Conservation (phyloP, 1,140 invertebrate species). For the Megalonaias nervosa region DNA sequence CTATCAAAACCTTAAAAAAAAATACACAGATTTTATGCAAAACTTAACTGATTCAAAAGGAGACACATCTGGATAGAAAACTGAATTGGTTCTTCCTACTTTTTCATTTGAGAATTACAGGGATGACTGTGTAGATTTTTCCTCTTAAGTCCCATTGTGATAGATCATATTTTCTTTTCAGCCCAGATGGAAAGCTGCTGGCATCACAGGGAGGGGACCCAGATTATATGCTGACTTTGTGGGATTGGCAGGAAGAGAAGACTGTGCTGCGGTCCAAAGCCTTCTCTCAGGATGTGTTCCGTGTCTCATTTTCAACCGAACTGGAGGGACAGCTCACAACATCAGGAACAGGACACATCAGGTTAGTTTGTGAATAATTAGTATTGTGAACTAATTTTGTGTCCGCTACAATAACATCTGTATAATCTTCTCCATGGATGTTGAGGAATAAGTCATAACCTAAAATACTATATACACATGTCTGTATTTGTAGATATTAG, state of each 20-base stretch:
- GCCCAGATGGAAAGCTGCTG: slow-evolving; percentile 83
- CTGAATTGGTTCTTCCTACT: no score
- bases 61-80: no score
- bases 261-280: slow-evolving; percentile 85
- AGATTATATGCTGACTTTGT: slow-evolving; percentile 89
- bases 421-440: no score
- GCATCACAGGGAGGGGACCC: slow-evolving; percentile 88
- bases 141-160: not conserved
- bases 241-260: slow-evolving; percentile 85
- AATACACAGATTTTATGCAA: no score
- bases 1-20: no score
- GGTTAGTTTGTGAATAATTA: slow-evolving; percentile 64
- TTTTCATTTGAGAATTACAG: not conserved
- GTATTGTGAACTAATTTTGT: no score
- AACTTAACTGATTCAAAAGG: no score
- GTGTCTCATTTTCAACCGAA: slow-evolving; percentile 85
- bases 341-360: slow-evolving; percentile 85
- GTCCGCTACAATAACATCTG: no score
- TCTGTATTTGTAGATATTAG: no score
- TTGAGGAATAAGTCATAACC: no score
- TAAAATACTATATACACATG: no score
- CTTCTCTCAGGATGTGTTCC: slow-evolving; percentile 82
- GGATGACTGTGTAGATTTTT: slow-evolving; percentile 1
- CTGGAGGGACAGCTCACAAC: slow-evolving; percentile 84
- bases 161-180: slow-evolving; percentile 67